phyloP scores from a whole-genome alignment of 64 coral and sea anemone genomes.

The Montipora sp. region DNA sequence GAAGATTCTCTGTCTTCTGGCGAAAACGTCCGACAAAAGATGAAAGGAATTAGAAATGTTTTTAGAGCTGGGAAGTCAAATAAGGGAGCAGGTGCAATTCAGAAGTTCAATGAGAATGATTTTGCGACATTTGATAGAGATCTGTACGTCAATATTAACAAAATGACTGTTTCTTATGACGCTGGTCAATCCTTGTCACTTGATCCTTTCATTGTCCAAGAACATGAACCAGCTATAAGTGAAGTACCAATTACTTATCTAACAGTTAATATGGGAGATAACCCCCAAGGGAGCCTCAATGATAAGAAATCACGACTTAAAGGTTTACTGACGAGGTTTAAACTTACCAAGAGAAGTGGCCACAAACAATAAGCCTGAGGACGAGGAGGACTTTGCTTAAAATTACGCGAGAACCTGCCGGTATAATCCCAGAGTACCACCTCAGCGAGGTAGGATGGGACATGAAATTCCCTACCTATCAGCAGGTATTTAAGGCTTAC shows the following conservation, averaged over 20 bases:
- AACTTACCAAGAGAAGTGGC: neutral
- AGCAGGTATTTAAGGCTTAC: no score
- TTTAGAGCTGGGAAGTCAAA: neutral
- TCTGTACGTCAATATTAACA: constrained; percentile 31
- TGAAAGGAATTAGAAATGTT: neutral
- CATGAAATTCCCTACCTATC: no score
- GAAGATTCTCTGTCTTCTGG: neutral
- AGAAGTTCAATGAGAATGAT: neutral
- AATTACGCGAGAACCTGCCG: neutral
- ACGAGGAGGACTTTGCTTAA: neutral
- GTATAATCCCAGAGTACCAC: no score
- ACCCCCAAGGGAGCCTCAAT: neutral
- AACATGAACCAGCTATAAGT: neutral
- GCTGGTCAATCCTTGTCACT: neutral
- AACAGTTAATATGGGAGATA: neutral
- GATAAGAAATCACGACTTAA: neutral
- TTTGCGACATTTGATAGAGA: neutral
- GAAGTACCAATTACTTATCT: constrained; percentile 11
- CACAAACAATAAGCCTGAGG: neutral
- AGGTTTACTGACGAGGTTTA: neutral
- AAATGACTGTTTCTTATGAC: neutral
- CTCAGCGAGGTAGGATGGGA: no score
- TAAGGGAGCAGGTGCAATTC: neutral
- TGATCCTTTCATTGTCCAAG: constrained; percentile 25
- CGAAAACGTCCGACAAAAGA: neutral